Conservation (phyloP, 2,888 invertebrate genomes). For the Hedya salicella region DNA sequence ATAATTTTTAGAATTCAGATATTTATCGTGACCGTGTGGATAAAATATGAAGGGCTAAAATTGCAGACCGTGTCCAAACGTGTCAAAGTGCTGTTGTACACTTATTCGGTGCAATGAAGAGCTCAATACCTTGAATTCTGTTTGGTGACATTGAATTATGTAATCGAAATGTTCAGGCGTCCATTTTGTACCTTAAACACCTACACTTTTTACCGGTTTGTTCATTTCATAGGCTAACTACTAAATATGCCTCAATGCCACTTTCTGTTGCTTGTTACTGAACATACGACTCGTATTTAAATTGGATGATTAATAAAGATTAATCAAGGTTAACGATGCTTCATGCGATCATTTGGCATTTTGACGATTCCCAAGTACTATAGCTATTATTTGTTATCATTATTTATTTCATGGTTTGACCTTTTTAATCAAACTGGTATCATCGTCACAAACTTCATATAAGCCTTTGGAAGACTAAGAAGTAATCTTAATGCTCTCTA, state of each 20-base stretch:
- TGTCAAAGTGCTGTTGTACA: background rate
- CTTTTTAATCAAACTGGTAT: background rate
- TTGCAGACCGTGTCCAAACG: background rate
- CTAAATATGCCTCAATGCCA: background rate
- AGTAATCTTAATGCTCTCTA: background rate
- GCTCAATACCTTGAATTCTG: slow-evolving; percentile 23
- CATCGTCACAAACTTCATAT: no score
- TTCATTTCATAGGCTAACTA: slow-evolving; percentile 14
- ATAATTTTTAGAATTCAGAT: no score
- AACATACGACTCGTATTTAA: slow-evolving; percentile 13
- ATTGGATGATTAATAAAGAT: slow-evolving; percentile 27
- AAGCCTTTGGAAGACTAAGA: background rate
- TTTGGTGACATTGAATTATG: slow-evolving; percentile 39
- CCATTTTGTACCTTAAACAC: slow-evolving; percentile 37
- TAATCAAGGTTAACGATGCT: slow-evolving; percentile 36
- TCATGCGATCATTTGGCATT: slow-evolving; percentile 10
- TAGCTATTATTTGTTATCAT: slow-evolving; percentile 4
- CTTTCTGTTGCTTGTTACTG: slow-evolving; percentile 3
- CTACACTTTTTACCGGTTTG: slow-evolving; percentile 19
- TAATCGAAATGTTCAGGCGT: slow-evolving; percentile 33
- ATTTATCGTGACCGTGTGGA: background rate
- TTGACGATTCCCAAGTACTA: slow-evolving; percentile 4
- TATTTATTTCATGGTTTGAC: background rate
- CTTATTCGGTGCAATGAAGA: slow-evolving; percentile 16
- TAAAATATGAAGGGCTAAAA: no score